Conservation (phyloP, 2,113 vertebrate species). For the Micronycteris hirsuta region DNA sequence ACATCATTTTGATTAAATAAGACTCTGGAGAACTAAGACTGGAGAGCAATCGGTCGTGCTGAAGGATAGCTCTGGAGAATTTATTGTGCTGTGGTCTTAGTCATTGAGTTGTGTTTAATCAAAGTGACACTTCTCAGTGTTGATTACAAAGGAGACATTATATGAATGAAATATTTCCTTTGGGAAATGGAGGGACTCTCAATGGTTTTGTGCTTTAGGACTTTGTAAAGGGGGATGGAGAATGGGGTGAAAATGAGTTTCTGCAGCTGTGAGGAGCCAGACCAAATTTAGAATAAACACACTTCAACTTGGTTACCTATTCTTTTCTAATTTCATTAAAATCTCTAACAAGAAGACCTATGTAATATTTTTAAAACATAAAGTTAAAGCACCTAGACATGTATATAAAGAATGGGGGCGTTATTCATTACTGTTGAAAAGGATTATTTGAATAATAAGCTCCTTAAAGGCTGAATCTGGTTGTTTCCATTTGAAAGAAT, state of each 20-base stretch:
- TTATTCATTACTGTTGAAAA: not conserved
- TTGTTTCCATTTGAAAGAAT: not conserved
- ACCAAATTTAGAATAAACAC: constrained; percentile 26
- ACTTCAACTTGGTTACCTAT: not conserved
- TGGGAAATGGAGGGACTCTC: constrained; percentile 62
- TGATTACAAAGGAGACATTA: constrained; percentile 84
- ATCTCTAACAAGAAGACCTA: not conserved
- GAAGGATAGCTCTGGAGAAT: constrained; percentile 82
- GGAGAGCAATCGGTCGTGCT: constrained; percentile 81
- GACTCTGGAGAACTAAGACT: constrained; percentile 81
- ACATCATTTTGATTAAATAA: constrained; percentile 86
- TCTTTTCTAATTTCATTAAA: constrained; percentile 50
- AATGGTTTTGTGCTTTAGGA: constrained; percentile 48
- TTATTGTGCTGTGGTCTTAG: constrained; percentile 81
- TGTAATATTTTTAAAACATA: not conserved
- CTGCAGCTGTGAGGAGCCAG: not conserved
- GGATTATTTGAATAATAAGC: not conserved
- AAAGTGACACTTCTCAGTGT: constrained; percentile 85
- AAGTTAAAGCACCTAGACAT: not conserved
- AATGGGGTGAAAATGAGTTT: constrained; percentile 40
- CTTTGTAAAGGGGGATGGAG: constrained; percentile 44
- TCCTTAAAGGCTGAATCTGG: not conserved
- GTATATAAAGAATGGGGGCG: not conserved
- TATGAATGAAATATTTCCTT: constrained; percentile 76
- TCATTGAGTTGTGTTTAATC: constrained; percentile 84